Evolutionary conservation across 1,140 invertebrate species (phyloP).

Genomic region (Aradophagus sp.): DNA sequence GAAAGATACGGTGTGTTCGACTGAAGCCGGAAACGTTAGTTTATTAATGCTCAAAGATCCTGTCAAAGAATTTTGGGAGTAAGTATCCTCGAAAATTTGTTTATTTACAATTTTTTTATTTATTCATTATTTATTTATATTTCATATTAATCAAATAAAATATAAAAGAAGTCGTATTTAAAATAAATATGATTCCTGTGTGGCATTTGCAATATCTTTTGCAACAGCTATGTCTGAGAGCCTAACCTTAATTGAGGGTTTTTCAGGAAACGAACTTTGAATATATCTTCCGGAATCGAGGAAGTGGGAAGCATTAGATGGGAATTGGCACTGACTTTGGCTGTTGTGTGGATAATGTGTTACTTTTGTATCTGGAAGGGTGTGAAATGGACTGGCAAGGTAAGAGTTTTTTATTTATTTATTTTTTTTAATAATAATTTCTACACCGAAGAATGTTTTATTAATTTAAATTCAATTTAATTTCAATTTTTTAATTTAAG

Average conservation of each 20-base stretch:
- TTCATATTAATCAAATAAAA: too few species aligned
- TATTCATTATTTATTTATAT: not conserved
- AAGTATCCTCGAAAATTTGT: slow-evolving; percentile 70
- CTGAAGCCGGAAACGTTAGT: slow-evolving; percentile 29
- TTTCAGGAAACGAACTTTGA: slow-evolving; percentile 87
- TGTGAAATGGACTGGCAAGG: slow-evolving; percentile 96
- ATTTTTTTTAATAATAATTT: too few species aligned
- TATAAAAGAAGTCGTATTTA: too few species aligned
- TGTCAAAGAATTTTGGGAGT: slow-evolving; percentile 98
- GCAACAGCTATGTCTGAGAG: too few species aligned
- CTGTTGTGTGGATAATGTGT: slow-evolving; percentile 38
- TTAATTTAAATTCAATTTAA: slow-evolving; percentile 7
- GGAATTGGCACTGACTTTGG: slow-evolving; percentile 19
- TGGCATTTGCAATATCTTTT: too few species aligned
- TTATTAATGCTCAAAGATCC: slow-evolving; percentile 73
- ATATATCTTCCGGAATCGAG: slow-evolving; percentile 89
- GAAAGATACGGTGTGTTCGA: slow-evolving; percentile 60
- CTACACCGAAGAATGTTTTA: too few species aligned
- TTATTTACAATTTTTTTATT: slow-evolving; percentile 1
- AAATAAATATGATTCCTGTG: too few species aligned
- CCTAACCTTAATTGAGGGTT: too few species aligned
- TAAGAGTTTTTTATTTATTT: slow-evolving; percentile 58
- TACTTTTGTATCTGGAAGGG: slow-evolving; percentile 99
- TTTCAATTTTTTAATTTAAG: too few species aligned
- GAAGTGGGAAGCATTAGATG: slow-evolving; percentile 79